phyloP scores from a whole-genome alignment of 2,113 vertebrate genomes.

The Microtus pennsylvanicus region DNA sequence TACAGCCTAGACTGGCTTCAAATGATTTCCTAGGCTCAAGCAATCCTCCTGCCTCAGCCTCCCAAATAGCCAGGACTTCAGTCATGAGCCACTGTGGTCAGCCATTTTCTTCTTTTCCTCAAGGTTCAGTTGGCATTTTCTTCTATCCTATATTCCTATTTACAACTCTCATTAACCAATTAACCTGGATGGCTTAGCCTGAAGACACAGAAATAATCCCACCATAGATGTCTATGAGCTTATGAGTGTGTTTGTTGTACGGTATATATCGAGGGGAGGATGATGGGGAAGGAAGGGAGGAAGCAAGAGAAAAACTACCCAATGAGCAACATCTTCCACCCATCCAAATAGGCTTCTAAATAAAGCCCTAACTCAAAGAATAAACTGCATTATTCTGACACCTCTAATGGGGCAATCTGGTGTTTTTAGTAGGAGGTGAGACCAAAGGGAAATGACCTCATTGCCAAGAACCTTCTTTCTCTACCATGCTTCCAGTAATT shows the following conservation, averaged over 20 bases:
- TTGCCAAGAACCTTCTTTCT: constrained; percentile 69
- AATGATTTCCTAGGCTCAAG: background rate
- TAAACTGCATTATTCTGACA: constrained; percentile 44
- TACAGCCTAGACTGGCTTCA: background rate
- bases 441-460: constrained; percentile 71
- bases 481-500: constrained; percentile 73
- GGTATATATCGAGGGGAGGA: background rate
- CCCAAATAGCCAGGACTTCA: background rate
- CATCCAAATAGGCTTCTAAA: constrained; percentile 36
- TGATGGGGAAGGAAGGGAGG: background rate
- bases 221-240: background rate
- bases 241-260: background rate
- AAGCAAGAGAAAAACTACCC: background rate
- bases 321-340: constrained; percentile 27
- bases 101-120: constrained; percentile 37
- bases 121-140: background rate
- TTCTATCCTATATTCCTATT: background rate
- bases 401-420: background rate
- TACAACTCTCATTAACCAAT: background rate
- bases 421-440: constrained; percentile 58
- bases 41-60: background rate
- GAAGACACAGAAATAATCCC: background rate
- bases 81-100: background rate
- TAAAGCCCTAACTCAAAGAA: constrained; percentile 53
- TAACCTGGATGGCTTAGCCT: constrained; percentile 55